phyloP scores from a whole-genome alignment of 2,888 invertebrate genomes.

The Amblyjoppa fuscipennis region DNA sequence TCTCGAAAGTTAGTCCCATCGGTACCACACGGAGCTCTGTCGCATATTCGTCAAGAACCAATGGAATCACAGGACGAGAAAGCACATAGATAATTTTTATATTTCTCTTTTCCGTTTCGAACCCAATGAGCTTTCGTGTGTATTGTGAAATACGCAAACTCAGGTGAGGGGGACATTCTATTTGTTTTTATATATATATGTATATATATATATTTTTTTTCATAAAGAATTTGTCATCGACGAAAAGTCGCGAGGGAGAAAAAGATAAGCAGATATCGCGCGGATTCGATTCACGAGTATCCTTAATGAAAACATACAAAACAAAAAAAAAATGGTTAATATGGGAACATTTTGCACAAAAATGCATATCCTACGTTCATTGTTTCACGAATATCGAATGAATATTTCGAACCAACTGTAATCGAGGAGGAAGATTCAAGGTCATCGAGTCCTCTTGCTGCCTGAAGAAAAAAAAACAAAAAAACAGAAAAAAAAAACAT shows the following conservation, averaged over 20 bases:
- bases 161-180: slow-evolving; percentile 38
- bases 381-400: slow-evolving; percentile 74
- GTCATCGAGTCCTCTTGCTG: slow-evolving; percentile 66
- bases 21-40: not conserved
- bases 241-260: not conserved
- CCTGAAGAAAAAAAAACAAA: slow-evolving; percentile 28
- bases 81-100: slow-evolving; percentile 73
- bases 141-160: slow-evolving; percentile 18
- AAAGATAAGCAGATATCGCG: slow-evolving; percentile 23
- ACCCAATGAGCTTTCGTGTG: not conserved
- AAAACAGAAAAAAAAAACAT: not conserved
- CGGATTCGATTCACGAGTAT: slow-evolving; percentile 47
- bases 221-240: slow-evolving; percentile 57
- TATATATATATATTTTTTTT: too few species aligned
- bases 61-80: slow-evolving; percentile 47
- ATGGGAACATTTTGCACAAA: slow-evolving; percentile 82
- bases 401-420: slow-evolving; percentile 75
- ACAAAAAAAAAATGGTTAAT: slow-evolving; percentile 69
- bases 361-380: slow-evolving; percentile 83
- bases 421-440: slow-evolving; percentile 64
- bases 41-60: slow-evolving; percentile 49
- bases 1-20: slow-evolving; percentile 2
- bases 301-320: slow-evolving; percentile 30
- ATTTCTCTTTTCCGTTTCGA: slow-evolving; percentile 68
- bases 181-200: slow-evolving; percentile 21